A percentile compares a stretch with the other conserved stretches of the same genome.
Evolutionary conservation across 2,888 invertebrate genomes (phyloP).

Genomic region (Lasioglossum vierecki): DNA sequence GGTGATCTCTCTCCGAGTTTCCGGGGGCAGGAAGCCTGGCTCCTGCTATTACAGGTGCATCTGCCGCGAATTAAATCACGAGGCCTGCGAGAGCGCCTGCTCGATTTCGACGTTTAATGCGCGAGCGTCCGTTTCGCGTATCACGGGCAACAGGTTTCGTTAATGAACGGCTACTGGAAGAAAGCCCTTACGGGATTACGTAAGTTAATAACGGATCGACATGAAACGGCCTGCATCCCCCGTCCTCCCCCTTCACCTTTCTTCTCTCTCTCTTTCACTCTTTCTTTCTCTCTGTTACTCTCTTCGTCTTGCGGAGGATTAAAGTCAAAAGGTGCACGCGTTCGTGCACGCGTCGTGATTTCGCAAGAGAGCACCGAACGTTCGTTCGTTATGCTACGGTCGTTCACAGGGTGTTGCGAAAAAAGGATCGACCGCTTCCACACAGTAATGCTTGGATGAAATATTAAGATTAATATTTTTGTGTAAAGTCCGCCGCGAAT

Average conservation of each 20-base stretch:
- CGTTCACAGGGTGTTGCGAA: slow-evolving; percentile 7
- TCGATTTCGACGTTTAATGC: slow-evolving; percentile 35
- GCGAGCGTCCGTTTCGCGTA: slow-evolving; percentile 34
- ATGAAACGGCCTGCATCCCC: slow-evolving; percentile 1
- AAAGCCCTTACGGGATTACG: slow-evolving; percentile 40
- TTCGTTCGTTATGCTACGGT: slow-evolving; percentile 58
- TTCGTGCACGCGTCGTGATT: slow-evolving; percentile 54
- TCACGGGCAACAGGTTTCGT: slow-evolving; percentile 64
- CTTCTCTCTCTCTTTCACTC: too few species aligned
- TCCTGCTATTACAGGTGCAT: slow-evolving; percentile 62
- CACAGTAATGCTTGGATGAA: not conserved
- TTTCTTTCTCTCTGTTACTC: too few species aligned
- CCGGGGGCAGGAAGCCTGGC: slow-evolving; percentile 62
- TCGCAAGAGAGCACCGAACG: slow-evolving; percentile 73
- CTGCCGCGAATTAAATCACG: slow-evolving; percentile 63
- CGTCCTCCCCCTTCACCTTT: not conserved
- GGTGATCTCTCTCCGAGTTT: slow-evolving; percentile 64
- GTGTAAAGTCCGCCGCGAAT: not conserved
- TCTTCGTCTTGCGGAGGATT: slow-evolving; percentile 17
- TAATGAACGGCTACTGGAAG: slow-evolving; percentile 60
- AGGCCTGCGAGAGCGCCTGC: slow-evolving; percentile 15
- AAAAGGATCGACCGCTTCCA: not conserved
- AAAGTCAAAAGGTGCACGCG: slow-evolving; percentile 15
- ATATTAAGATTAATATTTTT: slow-evolving; percentile 2
- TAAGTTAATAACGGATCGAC: slow-evolving; percentile 60